These are phyloP conservation scores for Antrozous pallidus DNA, from an alignment of 2,797 vertebrate species.

Conservation along the genomic window DNA sequence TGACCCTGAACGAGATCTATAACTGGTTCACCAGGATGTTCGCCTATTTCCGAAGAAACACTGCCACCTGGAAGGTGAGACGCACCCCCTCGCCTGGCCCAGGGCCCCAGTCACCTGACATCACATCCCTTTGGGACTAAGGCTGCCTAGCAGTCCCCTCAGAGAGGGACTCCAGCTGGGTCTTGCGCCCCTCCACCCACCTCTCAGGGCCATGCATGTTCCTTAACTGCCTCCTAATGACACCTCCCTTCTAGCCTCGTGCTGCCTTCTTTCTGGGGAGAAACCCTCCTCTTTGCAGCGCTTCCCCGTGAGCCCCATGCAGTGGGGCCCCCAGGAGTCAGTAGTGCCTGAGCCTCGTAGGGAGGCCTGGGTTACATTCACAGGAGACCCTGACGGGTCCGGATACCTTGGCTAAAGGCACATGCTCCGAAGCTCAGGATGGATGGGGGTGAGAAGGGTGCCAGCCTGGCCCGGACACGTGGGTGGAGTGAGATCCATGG, in stretches of 20 bases:
- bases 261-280: not conserved
- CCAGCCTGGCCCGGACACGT: not conserved
- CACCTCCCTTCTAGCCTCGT: not conserved
- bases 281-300: not conserved
- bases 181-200: too few relatives aligned
- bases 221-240: not conserved
- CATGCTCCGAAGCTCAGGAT: not conserved
- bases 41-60: constrained; percentile 99
- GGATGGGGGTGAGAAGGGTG: accelerated
- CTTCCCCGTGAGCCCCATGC: not conserved
- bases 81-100: not conserved
- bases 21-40: constrained; percentile 99
- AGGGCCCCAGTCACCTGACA: not conserved
- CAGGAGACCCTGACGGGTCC: not conserved
- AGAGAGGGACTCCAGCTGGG: not conserved
- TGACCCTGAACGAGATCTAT: constrained; percentile 99
- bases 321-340: not conserved
- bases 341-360: not conserved
- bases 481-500: not conserved
- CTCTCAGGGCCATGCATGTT: not conserved
- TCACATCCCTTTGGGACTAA: not conserved
- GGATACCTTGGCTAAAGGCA: not conserved
- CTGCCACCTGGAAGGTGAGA: constrained; percentile 98
- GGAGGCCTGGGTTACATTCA: not conserved
- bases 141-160: not conserved